These are phyloP conservation scores for Drosophila niveifrons DNA, from an alignment of 2,888 invertebrate genomes.

Conservation along the genomic window DNA sequence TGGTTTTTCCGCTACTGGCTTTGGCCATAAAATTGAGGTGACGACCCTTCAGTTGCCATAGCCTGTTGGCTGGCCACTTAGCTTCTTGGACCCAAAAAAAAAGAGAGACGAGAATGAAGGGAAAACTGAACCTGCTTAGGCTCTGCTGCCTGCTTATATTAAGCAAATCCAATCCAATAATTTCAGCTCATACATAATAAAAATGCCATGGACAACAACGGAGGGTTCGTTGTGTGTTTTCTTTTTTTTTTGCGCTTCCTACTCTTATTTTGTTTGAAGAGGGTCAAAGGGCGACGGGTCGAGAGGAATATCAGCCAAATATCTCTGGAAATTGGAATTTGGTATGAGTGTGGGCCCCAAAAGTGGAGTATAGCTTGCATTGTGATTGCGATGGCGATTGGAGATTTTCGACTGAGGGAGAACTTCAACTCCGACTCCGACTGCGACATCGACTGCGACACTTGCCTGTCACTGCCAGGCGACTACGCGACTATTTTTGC, in stretches of 20 bases:
- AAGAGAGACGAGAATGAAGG: too few relatives aligned
- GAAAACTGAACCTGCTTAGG: constrained; percentile 38
- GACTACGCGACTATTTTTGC: constrained; percentile 66
- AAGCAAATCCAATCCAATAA: constrained; percentile 64
- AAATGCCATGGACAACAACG: constrained; percentile 58
- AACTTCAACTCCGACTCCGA: not conserved
- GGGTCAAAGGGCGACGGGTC: constrained; percentile 40
- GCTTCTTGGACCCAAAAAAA: constrained; percentile 29
- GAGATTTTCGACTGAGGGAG: not conserved
- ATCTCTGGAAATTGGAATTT: constrained; percentile 41
- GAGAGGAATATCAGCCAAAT: constrained; percentile 1
- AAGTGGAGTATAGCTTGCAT: not conserved
- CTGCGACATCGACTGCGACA: constrained; percentile 45
- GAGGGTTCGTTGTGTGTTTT: not conserved
- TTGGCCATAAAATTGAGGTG: not conserved
- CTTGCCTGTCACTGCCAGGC: constrained; percentile 67
- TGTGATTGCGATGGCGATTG: not conserved
- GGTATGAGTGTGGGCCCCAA: constrained; percentile 10
- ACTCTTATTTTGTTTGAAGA: constrained; percentile 46
- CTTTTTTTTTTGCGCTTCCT: not conserved
- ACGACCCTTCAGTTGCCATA: constrained; percentile 3
- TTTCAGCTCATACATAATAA: constrained; percentile 68
- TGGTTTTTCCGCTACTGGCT: not conserved
- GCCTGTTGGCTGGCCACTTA: constrained; percentile 39
- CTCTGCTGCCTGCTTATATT: constrained; percentile 47